phyloP scores from a whole-genome alignment of 2,797 vertebrate genomes.

The Lithobates sylvaticus region DNA sequence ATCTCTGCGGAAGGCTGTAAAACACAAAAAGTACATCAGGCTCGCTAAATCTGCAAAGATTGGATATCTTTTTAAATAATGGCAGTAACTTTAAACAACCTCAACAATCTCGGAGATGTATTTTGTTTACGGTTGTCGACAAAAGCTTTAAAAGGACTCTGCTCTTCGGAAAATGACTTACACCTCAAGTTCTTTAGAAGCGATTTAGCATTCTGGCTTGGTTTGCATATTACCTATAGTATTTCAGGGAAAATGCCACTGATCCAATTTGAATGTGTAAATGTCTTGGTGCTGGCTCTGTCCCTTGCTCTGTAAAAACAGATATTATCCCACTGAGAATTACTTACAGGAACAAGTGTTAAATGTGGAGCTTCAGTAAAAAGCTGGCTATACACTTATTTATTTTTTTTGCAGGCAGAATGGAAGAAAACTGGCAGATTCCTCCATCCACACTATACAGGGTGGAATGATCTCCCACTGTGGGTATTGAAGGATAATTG shows the following conservation, averaged over 20 bases:
- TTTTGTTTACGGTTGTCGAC: not conserved
- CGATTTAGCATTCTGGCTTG: not conserved
- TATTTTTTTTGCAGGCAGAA: too few species aligned
- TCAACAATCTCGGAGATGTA: not conserved
- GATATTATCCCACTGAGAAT: not conserved
- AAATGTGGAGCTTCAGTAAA: not conserved
- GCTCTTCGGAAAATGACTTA: not conserved
- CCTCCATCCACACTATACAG: too few species aligned
- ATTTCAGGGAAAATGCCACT: not conserved
- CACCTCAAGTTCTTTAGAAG: not conserved
- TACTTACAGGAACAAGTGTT: not conserved
- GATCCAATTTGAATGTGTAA: slow-evolving; percentile 5
- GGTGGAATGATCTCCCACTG: too few species aligned
- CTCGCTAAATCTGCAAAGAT: not conserved
- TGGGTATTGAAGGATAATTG: too few species aligned
- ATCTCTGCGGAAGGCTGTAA: slow-evolving; percentile 4
- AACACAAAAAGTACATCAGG: not conserved
- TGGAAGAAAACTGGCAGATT: too few species aligned
- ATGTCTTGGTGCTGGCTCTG: not conserved
- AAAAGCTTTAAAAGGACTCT: slow-evolving; percentile 14
- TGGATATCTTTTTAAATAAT: slow-evolving; percentile 7
- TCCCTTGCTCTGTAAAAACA: not conserved
- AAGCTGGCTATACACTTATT: not conserved
- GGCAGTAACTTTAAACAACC: not conserved
- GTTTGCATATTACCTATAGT: not conserved